These are phyloP conservation scores for Epinephelus fuscoguttatus DNA, from an alignment of 2,113 vertebrate species.

Conservation along the genomic window DNA sequence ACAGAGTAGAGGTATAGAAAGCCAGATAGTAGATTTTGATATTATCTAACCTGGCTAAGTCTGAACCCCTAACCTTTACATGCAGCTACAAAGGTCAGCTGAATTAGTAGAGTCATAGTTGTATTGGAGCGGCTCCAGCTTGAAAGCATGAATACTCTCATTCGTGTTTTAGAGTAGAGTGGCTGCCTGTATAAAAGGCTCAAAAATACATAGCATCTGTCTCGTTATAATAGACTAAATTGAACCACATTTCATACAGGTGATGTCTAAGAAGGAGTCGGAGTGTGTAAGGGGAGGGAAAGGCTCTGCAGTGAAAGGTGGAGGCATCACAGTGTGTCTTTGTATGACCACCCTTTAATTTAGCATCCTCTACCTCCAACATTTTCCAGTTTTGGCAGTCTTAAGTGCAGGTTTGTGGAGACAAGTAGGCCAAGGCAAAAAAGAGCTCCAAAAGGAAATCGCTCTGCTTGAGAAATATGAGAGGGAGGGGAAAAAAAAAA, in stretches of 20 bases:
- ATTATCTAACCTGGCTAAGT: background rate
- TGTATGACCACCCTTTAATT: conserved; percentile 53
- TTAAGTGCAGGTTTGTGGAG: conserved; percentile 56
- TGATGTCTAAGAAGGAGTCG: conserved; percentile 3
- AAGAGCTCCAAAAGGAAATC: conserved; percentile 57
- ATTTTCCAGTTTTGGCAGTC: conserved; percentile 28
- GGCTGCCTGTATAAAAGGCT: conserved; percentile 23
- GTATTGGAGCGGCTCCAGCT: conserved; percentile 11
- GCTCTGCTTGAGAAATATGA: conserved; percentile 53
- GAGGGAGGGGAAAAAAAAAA: background rate
- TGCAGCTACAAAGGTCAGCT: conserved; percentile 35
- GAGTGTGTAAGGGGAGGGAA: background rate
- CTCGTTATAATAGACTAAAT: background rate
- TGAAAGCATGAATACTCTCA: conserved; percentile 6
- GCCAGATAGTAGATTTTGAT: conserved; percentile 15
- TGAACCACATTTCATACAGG: conserved; percentile 1
- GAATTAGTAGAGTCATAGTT: conserved; percentile 18
- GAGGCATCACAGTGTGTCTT: conserved; percentile 21
- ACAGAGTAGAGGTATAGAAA: conserved; percentile 3
- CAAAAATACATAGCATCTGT: background rate
- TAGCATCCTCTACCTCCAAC: conserved; percentile 25
- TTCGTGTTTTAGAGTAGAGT: conserved; percentile 14
- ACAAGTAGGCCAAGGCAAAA: conserved; percentile 64
- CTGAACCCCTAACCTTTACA: conserved; percentile 27
- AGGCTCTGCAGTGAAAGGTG: conserved; percentile 15